Conservation (phyloP, 1,140 invertebrate genomes). For the Scylla paramamosain region DNA sequence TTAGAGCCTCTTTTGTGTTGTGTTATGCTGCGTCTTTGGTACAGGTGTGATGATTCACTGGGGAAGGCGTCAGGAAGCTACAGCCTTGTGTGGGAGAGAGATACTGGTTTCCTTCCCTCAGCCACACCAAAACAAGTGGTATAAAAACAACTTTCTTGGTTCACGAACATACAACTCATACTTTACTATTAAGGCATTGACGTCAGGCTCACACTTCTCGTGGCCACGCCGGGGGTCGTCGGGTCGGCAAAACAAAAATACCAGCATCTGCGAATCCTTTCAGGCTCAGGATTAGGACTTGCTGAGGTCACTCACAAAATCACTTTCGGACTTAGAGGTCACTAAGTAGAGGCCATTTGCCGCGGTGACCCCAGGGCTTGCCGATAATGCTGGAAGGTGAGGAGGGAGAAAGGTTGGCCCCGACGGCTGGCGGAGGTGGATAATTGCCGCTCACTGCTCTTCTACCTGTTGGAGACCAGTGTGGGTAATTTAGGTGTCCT, state of each 20-base stretch:
- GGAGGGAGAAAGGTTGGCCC: neutral
- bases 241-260: neutral
- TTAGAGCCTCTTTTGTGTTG: neutral
- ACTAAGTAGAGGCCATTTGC: slow-evolving; percentile 3
- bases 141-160: neutral
- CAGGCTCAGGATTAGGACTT: slow-evolving; percentile 2
- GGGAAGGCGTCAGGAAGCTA: neutral
- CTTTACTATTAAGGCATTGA: neutral
- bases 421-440: neutral
- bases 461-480: slow-evolving; percentile 11
- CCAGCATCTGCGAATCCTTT: neutral
- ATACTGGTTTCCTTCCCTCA: neutral
- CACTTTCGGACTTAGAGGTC: neutral
- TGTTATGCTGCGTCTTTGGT: neutral
- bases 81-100: neutral
- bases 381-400: neutral
- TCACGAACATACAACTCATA: neutral
- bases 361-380: neutral
- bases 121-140: neutral
- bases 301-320: neutral
- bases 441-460: neutral
- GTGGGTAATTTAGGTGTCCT: neutral
- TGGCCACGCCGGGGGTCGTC: neutral
- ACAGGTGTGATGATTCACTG: neutral
- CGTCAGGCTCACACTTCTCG: neutral